Conservation (phyloP, 2,113 vertebrate species). For the Pangasianodon hypophthalmus region DNA sequence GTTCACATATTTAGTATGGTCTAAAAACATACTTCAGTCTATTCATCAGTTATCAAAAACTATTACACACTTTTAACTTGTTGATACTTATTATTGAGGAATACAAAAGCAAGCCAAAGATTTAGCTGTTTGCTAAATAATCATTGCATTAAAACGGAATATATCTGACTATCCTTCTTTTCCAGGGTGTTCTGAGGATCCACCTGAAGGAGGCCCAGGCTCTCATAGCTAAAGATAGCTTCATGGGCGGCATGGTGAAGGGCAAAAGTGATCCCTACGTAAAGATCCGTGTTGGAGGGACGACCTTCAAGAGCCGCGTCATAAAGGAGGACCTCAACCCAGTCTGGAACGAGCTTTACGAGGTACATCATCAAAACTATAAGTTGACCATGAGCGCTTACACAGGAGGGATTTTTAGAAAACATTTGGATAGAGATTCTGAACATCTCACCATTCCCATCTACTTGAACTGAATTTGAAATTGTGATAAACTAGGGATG, state of each 20-base stretch:
- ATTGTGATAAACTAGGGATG: background rate
- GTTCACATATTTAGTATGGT: background rate
- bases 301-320: conserved; percentile 82
- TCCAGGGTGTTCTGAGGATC: conserved; percentile 84
- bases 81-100: background rate
- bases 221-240: conserved; percentile 89
- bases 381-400: background rate
- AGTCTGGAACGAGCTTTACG: conserved; percentile 87
- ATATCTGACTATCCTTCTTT: background rate
- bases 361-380: conserved; percentile 68
- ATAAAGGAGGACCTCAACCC: conserved; percentile 90
- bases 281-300: conserved; percentile 80
- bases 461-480: background rate
- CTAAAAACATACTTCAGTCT: background rate
- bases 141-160: background rate
- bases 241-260: conserved; percentile 86
- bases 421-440: background rate
- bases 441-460: background rate
- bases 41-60: background rate
- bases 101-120: background rate
- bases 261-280: conserved; percentile 92
- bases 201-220: conserved; percentile 85
- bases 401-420: background rate
- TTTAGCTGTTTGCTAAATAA: background rate
- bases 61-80: background rate